Conservation (phyloP, 53 echinoderm and acorn worm species). For the Actinopyga echinites region DNA sequence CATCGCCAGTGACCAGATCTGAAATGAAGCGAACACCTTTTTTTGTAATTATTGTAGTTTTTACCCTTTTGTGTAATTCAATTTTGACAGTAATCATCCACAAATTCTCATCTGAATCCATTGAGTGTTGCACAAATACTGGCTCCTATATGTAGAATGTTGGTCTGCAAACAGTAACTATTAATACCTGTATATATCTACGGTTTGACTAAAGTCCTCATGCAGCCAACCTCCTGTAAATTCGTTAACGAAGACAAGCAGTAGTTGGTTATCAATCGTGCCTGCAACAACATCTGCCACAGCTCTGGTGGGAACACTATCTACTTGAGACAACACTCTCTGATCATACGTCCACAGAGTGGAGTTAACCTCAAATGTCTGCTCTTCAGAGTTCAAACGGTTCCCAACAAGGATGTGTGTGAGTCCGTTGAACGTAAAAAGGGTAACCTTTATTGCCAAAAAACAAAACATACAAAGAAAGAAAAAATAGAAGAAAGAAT, state of each 20-base stretch:
- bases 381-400: constrained; percentile 43
- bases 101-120: no score
- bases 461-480: no score
- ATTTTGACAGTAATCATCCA: no score
- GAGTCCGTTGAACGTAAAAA: constrained; percentile 63
- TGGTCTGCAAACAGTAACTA: background rate
- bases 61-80: no score
- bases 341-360: background rate
- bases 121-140: no score
- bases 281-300: constrained; percentile 56
- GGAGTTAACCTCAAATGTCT: constrained; percentile 45
- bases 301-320: constrained; percentile 54
- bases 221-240: constrained; percentile 62
- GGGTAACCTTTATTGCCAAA: constrained; percentile 43
- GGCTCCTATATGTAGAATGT: background rate
- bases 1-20: no score
- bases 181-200: constrained; percentile 74
- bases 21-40: no score
- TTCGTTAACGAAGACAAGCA: constrained; percentile 73
- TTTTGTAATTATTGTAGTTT: no score
- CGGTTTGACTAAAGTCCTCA: constrained; percentile 63
- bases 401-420: constrained; percentile 80
- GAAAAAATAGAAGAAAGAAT: no score
- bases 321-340: background rate
- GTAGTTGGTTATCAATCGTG: constrained; percentile 48